phyloP scores from a whole-genome alignment of 2,113 vertebrate genomes.

The Orycteropus afer region DNA sequence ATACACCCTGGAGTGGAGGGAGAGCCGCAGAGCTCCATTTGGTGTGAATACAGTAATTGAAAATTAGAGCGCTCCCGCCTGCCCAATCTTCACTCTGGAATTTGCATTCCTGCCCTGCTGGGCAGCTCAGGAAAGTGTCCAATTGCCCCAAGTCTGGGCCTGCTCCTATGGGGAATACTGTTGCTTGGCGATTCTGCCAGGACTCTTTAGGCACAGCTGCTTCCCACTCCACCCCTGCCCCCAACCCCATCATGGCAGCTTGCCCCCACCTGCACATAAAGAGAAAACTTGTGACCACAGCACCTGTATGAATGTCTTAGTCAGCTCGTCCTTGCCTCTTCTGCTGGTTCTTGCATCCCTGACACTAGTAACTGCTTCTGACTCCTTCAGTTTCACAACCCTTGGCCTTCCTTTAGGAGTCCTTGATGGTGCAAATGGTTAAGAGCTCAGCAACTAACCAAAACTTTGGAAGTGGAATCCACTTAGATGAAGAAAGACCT shows the following conservation, averaged over 20 bases:
- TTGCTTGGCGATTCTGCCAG: not conserved
- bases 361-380: not conserved
- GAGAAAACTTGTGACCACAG: not conserved
- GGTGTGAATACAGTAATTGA: slow-evolving; percentile 50
- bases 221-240: accelerated
- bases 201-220: not conserved
- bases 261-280: not conserved
- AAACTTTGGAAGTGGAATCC: not conserved
- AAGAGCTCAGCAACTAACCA: not conserved
- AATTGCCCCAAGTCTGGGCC: not conserved
- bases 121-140: not conserved
- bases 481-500: not conserved
- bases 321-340: not conserved
- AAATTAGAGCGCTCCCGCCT: slow-evolving; percentile 38
- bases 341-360: not conserved
- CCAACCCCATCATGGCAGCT: accelerated
- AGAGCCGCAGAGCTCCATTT: not conserved
- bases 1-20: not conserved
- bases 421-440: not conserved
- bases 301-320: not conserved
- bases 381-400: not conserved
- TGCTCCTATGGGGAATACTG: accelerated
- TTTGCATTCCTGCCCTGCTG: not conserved
- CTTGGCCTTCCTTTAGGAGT: too few species aligned
- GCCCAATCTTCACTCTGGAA: not conserved